These are phyloP conservation scores for Dione juno DNA, from an alignment of 2,888 invertebrate species.

Conservation along the genomic window DNA sequence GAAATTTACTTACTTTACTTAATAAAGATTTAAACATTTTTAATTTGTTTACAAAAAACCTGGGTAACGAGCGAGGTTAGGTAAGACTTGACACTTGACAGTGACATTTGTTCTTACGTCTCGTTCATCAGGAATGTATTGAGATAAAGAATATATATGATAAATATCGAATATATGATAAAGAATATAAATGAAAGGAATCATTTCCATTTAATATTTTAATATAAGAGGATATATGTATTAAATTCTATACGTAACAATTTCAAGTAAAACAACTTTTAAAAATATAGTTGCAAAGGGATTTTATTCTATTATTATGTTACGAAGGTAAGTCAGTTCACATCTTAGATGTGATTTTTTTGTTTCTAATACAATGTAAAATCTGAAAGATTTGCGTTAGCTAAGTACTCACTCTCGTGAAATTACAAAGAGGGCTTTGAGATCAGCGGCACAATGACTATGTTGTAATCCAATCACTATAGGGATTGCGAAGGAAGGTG, in stretches of 20 bases:
- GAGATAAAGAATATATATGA: no score
- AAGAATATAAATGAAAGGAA: no score
- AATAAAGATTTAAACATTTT: constrained; percentile 65
- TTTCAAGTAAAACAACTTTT: no score
- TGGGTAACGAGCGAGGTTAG: constrained; percentile 38
- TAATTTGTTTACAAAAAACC: constrained; percentile 11
- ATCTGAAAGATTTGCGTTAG: neutral
- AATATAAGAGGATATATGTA: no score
- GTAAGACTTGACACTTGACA: constrained; percentile 27
- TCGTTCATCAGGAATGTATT: neutral
- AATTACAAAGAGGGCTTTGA: constrained; percentile 23
- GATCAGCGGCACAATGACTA: constrained; percentile 1
- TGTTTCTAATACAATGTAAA: neutral
- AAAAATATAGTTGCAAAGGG: no score
- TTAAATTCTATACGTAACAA: no score
- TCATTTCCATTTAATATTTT: no score
- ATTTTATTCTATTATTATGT: no score
- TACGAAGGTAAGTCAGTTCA: no score
- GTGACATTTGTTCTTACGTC: constrained; percentile 27
- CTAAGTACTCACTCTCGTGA: neutral
- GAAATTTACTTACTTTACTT: constrained; percentile 53
- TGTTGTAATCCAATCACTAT: constrained; percentile 19
- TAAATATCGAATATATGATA: no score
- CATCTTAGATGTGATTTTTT: no score
- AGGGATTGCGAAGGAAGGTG: neutral